These are phyloP conservation scores for Amiota communis DNA, from an alignment of 2,888 invertebrate species.

Conservation along the genomic window DNA sequence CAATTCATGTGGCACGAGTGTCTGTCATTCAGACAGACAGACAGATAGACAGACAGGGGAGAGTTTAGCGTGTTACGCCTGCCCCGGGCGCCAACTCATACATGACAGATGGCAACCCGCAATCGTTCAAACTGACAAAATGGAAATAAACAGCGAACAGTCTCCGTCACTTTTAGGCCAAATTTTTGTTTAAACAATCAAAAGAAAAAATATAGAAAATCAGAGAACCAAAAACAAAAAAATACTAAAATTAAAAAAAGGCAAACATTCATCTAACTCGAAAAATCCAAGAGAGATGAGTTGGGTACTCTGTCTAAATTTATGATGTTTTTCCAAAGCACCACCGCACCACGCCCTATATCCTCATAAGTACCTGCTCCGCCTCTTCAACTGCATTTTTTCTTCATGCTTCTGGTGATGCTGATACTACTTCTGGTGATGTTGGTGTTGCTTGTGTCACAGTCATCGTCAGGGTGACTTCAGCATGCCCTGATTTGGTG, in stretches of 20 bases:
- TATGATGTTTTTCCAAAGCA: slow-evolving; percentile 9
- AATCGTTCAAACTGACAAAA: slow-evolving; percentile 35
- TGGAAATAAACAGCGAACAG: slow-evolving; percentile 5
- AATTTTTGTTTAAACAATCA: neutral
- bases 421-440: neutral
- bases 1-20: slow-evolving; percentile 26
- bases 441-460: neutral
- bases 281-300: slow-evolving; percentile 7
- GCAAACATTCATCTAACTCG: slow-evolving; percentile 36
- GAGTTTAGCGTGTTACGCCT: slow-evolving; percentile 50
- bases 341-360: neutral
- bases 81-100: slow-evolving; percentile 1
- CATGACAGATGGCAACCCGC: slow-evolving; percentile 55
- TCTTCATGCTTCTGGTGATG: neutral
- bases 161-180: slow-evolving; percentile 10
- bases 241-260: slow-evolving; percentile 1
- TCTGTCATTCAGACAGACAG: slow-evolving; percentile 43
- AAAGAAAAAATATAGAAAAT: neutral
- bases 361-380: neutral
- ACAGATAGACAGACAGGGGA: slow-evolving; percentile 49
- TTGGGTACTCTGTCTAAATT: slow-evolving; percentile 29
- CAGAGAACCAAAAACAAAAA: slow-evolving; percentile 13
- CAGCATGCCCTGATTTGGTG: slow-evolving; percentile 66
- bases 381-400: neutral
- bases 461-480: slow-evolving; percentile 16